A percentile compares a stretch with the other conserved stretches of the same genome.
phyloP scores from a whole-genome alignment of 2,113 vertebrate genomes.

The Montifringilla adamsi region DNA sequence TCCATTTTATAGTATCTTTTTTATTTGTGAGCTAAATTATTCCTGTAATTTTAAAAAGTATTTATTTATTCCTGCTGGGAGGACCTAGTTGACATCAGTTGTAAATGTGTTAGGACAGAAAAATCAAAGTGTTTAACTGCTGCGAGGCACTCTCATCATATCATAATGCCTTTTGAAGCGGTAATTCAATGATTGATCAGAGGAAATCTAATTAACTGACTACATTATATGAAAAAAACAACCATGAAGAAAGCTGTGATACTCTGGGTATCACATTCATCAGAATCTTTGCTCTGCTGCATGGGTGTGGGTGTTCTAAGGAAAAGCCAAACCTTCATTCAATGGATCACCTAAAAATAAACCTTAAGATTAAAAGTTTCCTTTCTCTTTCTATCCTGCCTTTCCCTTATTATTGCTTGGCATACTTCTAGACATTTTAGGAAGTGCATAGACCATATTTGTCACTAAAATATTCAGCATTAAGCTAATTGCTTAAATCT shows the following conservation, averaged over 20 bases:
- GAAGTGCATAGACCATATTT: constrained; percentile 14
- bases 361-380: constrained; percentile 1
- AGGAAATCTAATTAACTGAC: constrained; percentile 53
- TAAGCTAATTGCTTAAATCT: constrained; percentile 30
- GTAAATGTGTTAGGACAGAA: constrained; percentile 29
- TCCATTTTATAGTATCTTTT: background rate
- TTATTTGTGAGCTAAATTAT: background rate
- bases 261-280: background rate
- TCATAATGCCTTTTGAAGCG: background rate
- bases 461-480: constrained; percentile 46
- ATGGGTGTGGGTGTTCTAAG: background rate
- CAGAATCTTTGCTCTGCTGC: constrained; percentile 16
- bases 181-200: constrained; percentile 43
- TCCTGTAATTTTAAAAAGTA: background rate
- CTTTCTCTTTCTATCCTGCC: constrained; percentile 26
- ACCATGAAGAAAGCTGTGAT: background rate
- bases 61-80: constrained; percentile 6
- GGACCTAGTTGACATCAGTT: background rate
- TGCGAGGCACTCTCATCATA: background rate
- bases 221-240: background rate
- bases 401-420: background rate
- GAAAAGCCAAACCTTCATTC: constrained; percentile 27
- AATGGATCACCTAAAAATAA: constrained; percentile 29
- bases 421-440: constrained; percentile 38
- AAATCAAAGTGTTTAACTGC: constrained; percentile 39